phyloP scores from a whole-genome alignment of 2,888 invertebrate species.

The Neoscelio sp. region DNA sequence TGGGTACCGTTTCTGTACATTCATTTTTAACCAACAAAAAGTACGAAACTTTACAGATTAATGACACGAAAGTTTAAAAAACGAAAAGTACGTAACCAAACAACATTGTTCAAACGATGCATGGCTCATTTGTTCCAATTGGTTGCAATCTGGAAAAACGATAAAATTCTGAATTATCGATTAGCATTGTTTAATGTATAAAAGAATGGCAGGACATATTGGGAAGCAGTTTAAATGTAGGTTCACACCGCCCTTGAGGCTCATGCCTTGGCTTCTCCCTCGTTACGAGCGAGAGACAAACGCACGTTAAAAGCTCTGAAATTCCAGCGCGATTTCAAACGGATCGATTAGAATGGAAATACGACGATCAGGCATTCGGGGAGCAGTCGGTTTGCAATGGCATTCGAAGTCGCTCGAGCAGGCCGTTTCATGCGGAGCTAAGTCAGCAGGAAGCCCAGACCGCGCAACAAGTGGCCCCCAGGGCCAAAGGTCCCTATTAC shows the following conservation, averaged over 20 bases:
- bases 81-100: too few relatives aligned
- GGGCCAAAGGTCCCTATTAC: conserved; percentile 75
- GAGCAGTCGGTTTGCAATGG: conserved; percentile 76
- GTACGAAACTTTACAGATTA: too few relatives aligned
- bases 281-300: conserved; percentile 46
- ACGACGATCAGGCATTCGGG: conserved; percentile 78
- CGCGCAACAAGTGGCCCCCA: conserved; percentile 81
- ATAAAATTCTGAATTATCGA: conserved; percentile 24
- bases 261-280: conserved; percentile 48
- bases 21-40: too few relatives aligned
- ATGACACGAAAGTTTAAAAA: too few relatives aligned
- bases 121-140: too few relatives aligned
- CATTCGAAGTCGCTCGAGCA: conserved; percentile 79
- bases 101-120: too few relatives aligned
- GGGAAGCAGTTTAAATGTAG: conserved; percentile 67
- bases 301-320: conserved; percentile 47
- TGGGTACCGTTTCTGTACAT: too few relatives aligned
- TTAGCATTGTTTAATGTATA: conserved; percentile 48
- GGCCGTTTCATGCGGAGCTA: conserved; percentile 74
- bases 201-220: conserved; percentile 57
- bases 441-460: conserved; percentile 78
- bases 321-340: conserved; percentile 64
- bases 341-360: conserved; percentile 74
- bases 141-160: neutral
- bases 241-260: conserved; percentile 71